Evolutionary conservation across 1,140 invertebrate genomes (phyloP).

Genomic region (Drosophila lini): DNA sequence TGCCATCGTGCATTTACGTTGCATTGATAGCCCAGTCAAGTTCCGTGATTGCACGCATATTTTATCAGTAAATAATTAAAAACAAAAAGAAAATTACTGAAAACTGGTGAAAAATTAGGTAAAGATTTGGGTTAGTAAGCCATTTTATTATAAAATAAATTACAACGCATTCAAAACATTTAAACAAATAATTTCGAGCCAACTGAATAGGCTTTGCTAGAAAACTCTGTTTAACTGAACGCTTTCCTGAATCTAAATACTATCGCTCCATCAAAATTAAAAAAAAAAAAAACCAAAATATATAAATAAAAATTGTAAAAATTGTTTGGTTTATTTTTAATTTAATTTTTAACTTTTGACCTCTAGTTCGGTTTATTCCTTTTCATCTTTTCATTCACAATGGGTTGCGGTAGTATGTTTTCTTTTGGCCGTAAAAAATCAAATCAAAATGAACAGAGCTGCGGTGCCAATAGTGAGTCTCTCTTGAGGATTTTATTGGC

Average conservation of each 20-base stretch:
- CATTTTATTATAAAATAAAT: neutral
- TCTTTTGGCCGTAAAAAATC: conserved; percentile 30
- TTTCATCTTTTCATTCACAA: neutral
- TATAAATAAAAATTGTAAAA: neutral
- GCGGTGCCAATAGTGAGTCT: conserved; percentile 21
- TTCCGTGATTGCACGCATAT: conserved; percentile 8
- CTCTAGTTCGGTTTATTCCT: neutral
- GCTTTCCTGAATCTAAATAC: neutral
- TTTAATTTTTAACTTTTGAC: neutral
- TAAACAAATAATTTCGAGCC: neutral
- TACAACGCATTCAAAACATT: neutral
- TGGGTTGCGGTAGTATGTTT: conserved; percentile 18
- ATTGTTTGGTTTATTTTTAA: neutral
- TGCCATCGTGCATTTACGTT: conserved; percentile 34
- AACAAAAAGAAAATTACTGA: neutral
- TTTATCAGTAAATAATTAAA: conserved; percentile 11
- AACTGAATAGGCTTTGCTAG: neutral
- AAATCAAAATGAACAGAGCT: neutral
- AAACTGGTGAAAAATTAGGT: neutral
- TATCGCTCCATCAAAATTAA: neutral
- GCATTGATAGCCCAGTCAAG: conserved; percentile 57
- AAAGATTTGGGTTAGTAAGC: neutral
- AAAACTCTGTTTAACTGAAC: neutral
- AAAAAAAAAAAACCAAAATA: neutral
- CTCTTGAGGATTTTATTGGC: neutral